phyloP scores from a whole-genome alignment of 2,113 vertebrate species.

The Thalassarche chlororhynchos region DNA sequence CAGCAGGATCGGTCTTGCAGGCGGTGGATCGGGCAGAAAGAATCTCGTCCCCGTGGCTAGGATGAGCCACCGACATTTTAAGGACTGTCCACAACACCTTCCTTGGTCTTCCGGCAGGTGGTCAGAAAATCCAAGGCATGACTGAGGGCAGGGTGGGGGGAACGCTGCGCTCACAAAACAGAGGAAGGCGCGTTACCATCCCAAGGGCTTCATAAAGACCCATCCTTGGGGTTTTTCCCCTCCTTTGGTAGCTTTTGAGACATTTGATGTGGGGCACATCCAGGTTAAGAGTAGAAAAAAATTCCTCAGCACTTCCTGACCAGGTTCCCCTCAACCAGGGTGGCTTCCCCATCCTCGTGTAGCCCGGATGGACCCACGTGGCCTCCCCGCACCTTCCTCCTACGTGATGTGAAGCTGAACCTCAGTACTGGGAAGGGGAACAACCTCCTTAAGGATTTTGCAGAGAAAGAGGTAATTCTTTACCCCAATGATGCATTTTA shows the following conservation, averaged over 20 bases:
- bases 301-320: background rate
- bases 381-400: background rate
- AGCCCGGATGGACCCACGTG: background rate
- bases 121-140: background rate
- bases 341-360: background rate
- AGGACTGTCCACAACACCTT: background rate
- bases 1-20: background rate
- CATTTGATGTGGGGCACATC: background rate
- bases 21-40: rapidly evolving
- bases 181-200: background rate
- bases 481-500: background rate
- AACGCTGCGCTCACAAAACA: rapidly evolving
- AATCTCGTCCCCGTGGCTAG: rapidly evolving
- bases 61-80: background rate
- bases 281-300: background rate
- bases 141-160: background rate
- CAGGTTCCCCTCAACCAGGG: background rate
- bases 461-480: background rate
- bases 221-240: background rate
- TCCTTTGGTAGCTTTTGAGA: background rate
- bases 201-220: background rate
- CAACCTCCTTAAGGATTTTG: background rate
- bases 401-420: background rate
- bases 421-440: rapidly evolving
- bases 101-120: background rate